A percentile compares a stretch with the other conserved stretches of the same genome.
Conservation (phyloP, 2,888 invertebrate genomes). For the Athalia rosae region DNA sequence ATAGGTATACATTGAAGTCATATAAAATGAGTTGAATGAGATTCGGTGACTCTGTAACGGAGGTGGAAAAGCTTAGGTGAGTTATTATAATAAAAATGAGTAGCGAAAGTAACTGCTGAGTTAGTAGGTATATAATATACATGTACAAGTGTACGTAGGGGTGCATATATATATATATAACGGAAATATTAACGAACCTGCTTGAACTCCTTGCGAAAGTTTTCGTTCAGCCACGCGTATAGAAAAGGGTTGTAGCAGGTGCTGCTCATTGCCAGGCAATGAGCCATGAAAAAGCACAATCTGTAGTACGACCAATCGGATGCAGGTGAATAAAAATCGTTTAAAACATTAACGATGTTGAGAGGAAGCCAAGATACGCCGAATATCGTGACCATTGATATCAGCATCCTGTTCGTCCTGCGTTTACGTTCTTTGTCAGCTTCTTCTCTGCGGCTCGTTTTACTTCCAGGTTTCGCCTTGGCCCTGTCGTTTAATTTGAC, state of each 20-base stretch:
- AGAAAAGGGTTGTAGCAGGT: conserved; percentile 96
- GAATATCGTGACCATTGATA: conserved; percentile 97
- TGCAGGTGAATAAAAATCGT: conserved; percentile 82
- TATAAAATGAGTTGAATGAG: too few relatives aligned
- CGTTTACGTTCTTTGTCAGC: conserved; percentile 92
- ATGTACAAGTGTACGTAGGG: not conserved
- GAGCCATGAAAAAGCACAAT: conserved; percentile 91
- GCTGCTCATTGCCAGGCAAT: conserved; percentile 94
- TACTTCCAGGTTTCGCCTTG: conserved; percentile 88
- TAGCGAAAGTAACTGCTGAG: conserved; percentile 71
- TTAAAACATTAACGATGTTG: conserved; percentile 91
- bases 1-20: too few relatives aligned
- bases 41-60: too few relatives aligned
- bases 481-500: conserved; percentile 89
- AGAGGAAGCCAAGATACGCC: conserved; percentile 97
- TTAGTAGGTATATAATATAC: too few relatives aligned
- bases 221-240: conserved; percentile 97
- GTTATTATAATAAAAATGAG: not conserved
- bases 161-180: conserved; percentile 77
- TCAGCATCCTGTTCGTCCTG: conserved; percentile 96
- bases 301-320: conserved; percentile 89
- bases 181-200: conserved; percentile 74
- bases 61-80: not conserved
- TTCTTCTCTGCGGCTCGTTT: conserved; percentile 91
- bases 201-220: conserved; percentile 93